A percentile compares a stretch with the other conserved stretches of the same genome.
Evolutionary conservation across 2,113 vertebrate genomes (phyloP).

Genomic region (Cygnus buccinator): DNA sequence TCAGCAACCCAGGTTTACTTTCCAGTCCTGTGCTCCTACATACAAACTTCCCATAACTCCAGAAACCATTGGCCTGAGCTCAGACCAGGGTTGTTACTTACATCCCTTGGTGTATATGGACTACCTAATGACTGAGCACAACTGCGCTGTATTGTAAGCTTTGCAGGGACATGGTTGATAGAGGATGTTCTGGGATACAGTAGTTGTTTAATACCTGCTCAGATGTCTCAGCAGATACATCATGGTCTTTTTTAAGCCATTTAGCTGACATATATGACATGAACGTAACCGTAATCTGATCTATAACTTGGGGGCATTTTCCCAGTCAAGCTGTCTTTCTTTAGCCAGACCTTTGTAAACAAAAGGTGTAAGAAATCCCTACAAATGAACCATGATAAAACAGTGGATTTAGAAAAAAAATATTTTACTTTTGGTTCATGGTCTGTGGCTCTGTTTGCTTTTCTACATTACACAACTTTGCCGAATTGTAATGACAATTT

Average conservation of each 20-base stretch:
- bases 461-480: background rate
- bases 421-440: background rate
- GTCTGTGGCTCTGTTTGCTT: background rate
- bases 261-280: background rate
- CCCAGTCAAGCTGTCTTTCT: background rate
- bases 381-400: background rate
- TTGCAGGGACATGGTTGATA: background rate
- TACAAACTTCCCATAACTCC: background rate
- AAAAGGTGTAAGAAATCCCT: background rate
- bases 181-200: background rate
- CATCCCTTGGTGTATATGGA: background rate
- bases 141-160: background rate
- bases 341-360: background rate
- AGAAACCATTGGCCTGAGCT: background rate
- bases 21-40: background rate
- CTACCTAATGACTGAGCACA: background rate
- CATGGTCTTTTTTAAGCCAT: background rate
- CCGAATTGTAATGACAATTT: rapidly evolving
- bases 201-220: background rate
- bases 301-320: background rate
- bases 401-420: background rate
- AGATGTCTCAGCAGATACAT: background rate
- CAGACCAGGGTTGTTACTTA: background rate
- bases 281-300: background rate
- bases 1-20: background rate